Evolutionary conservation across 2,113 vertebrate species (phyloP).

Genomic region (Otocyon megalotis): DNA sequence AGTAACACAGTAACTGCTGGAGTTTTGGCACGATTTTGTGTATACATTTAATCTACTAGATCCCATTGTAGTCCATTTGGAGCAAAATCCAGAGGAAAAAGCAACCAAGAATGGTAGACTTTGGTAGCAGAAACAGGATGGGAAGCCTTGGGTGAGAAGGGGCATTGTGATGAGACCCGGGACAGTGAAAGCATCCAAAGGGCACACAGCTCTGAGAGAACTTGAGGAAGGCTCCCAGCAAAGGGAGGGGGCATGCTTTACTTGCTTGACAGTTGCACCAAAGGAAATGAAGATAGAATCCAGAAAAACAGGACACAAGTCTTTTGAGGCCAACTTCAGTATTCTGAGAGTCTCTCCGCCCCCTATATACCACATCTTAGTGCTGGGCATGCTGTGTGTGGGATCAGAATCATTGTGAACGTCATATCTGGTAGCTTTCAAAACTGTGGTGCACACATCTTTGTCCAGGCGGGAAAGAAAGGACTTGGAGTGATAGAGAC

Average conservation of each 20-base stretch:
- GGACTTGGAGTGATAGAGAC: rapidly evolving
- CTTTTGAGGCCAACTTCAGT: neutral
- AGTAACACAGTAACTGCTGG: neutral
- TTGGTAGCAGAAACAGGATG: neutral
- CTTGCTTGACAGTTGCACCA: neutral
- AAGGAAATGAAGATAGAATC: neutral
- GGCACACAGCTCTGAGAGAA: neutral
- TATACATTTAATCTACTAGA: neutral
- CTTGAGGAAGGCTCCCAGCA: neutral
- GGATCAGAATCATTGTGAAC: neutral
- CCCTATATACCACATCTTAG: rapidly evolving
- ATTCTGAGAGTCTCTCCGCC: rapidly evolving
- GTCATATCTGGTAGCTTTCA: neutral
- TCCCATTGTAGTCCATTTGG: neutral
- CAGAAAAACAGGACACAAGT: neutral
- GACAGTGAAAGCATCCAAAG: too few species aligned
- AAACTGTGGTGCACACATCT: neutral
- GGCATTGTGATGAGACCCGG: rapidly evolving
- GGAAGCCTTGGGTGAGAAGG: neutral
- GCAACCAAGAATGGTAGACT: neutral
- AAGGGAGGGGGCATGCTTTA: neutral
- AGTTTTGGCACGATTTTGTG: neutral
- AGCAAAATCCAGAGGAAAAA: neutral
- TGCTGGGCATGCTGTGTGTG: neutral
- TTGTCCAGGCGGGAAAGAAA: neutral